A percentile compares a stretch with the other conserved stretches of the same genome.
Evolutionary conservation across 2,888 invertebrate genomes (phyloP).

Genomic region (Stramonita haemastoma): DNA sequence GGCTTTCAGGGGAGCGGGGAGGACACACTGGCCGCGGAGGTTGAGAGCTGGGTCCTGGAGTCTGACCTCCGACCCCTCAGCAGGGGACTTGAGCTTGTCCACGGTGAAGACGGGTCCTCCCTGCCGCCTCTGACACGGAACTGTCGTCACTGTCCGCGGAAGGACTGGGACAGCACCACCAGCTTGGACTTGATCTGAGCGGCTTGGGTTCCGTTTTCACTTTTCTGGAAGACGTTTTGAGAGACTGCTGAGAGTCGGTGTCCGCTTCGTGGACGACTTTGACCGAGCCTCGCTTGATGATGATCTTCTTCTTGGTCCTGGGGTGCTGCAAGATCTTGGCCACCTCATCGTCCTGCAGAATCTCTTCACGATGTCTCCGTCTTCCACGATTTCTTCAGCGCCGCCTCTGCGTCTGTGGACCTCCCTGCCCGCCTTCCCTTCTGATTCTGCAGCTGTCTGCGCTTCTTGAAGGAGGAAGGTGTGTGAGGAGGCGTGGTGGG

Average conservation of each 20-base stretch:
- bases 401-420: not conserved
- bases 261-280: slow-evolving; percentile 3
- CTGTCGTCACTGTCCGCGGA: slow-evolving; percentile 25
- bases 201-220: not conserved
- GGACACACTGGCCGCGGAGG: slow-evolving; percentile 16
- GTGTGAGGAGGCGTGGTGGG: not conserved
- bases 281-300: slow-evolving; percentile 24
- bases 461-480: slow-evolving; percentile 26
- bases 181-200: not conserved
- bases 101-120: slow-evolving; percentile 27
- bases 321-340: slow-evolving; percentile 30
- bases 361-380: not conserved
- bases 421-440: not conserved
- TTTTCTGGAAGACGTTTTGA: not conserved
- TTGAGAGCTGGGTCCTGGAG: slow-evolving; percentile 25
- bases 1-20: slow-evolving; percentile 42
- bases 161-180: not conserved
- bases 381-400: not conserved
- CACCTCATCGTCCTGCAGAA: slow-evolving; percentile 33
- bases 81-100: slow-evolving; percentile 32
- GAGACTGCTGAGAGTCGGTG: not conserved
- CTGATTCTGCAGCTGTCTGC: not conserved
- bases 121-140: not conserved
- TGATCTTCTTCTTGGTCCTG: slow-evolving; percentile 26
- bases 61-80: slow-evolving; percentile 31